Percentiles rank a stretch among this genome's conserved stretches.
phyloP scores from a whole-genome alignment of 2,888 invertebrate species.

The Thereva unica region DNA sequence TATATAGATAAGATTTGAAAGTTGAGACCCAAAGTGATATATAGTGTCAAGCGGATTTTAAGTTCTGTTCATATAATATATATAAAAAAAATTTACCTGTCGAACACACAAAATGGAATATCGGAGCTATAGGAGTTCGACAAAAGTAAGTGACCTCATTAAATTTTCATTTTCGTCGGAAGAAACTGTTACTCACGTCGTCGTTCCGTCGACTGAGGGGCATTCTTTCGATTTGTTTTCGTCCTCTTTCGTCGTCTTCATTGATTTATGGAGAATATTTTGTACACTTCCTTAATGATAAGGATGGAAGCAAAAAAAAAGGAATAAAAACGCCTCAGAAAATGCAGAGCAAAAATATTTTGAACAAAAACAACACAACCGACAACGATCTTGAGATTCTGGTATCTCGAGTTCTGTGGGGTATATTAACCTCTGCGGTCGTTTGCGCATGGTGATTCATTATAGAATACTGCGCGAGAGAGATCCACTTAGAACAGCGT shows the following conservation, averaged over 20 bases:
- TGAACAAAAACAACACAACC: too few species aligned
- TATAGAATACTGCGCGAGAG: slow-evolving; percentile 14
- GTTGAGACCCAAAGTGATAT: too few species aligned
- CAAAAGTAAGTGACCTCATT: slow-evolving; percentile 59
- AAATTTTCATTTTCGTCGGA: slow-evolving; percentile 42
- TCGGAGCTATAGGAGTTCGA: slow-evolving; percentile 57
- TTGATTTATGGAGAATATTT: slow-evolving; percentile 27
- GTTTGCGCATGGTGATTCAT: slow-evolving; percentile 21
- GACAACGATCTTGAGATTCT: too few species aligned
- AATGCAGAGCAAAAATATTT: too few species aligned
- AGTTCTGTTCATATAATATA: too few species aligned
- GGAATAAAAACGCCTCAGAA: slow-evolving; percentile 1
- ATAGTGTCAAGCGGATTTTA: too few species aligned
- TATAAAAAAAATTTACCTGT: too few species aligned
- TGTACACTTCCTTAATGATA: slow-evolving; percentile 16
- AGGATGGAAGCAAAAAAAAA: slow-evolving; percentile 10
- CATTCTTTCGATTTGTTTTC: slow-evolving; percentile 4
- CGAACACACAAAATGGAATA: slow-evolving; percentile 53
- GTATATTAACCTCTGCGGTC: slow-evolving; percentile 26
- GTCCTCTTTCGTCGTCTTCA: background rate
- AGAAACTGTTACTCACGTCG: slow-evolving; percentile 37
- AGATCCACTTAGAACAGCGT: background rate
- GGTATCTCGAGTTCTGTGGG: background rate
- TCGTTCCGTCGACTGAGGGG: background rate
- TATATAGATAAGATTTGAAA: too few species aligned